These are phyloP conservation scores for Zalophus californianus DNA, from an alignment of 2,797 vertebrate species.

Conservation along the genomic window DNA sequence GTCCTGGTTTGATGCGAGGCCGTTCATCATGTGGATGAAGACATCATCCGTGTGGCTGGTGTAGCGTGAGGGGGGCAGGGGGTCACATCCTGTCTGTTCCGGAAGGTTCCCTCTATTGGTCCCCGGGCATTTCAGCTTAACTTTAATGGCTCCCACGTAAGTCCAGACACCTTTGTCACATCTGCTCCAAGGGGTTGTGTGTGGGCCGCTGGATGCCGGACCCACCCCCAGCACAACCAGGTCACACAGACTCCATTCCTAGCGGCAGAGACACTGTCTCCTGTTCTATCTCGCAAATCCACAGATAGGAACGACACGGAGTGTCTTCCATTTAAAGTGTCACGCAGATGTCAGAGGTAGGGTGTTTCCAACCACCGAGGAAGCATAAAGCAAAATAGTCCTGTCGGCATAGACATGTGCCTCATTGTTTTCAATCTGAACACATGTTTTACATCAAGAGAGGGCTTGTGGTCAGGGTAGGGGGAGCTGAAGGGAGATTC, in stretches of 20 bases:
- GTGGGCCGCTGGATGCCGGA: background rate
- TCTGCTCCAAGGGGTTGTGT: background rate
- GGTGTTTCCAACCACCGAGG: conserved; percentile 72
- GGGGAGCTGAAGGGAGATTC: conserved; percentile 70
- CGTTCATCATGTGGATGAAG: background rate
- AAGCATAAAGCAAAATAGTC: conserved; percentile 57
- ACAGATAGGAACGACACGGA: fast-evolving
- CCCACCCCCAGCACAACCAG: too few relatives aligned
- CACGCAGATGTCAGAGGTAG: background rate
- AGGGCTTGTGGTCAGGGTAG: conserved; percentile 75
- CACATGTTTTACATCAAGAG: conserved; percentile 83
- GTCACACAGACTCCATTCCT: background rate
- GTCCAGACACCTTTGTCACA: background rate
- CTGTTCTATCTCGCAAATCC: fast-evolving
- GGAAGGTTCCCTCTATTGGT: background rate
- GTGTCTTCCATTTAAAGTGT: background rate
- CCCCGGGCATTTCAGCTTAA: background rate
- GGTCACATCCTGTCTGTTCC: background rate
- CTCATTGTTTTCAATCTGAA: conserved; percentile 76
- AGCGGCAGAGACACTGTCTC: background rate
- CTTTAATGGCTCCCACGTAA: background rate
- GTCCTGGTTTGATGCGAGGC: background rate
- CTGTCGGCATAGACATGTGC: conserved; percentile 67
- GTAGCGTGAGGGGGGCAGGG: fast-evolving
- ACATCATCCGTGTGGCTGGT: background rate